Evolutionary conservation across 1,140 invertebrate genomes (phyloP).

Genomic region (Meloidogyne exigua): DNA sequence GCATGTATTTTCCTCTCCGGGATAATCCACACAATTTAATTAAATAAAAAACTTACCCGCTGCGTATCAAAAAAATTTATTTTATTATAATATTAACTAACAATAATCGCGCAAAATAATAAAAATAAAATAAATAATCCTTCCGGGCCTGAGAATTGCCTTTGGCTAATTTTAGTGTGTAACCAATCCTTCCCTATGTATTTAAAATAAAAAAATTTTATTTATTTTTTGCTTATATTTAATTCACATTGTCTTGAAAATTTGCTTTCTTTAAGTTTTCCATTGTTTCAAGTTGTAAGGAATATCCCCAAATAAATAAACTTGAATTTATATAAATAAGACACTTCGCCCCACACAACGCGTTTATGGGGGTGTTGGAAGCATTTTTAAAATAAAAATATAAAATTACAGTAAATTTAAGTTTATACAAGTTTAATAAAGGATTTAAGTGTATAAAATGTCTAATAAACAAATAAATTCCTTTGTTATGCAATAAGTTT

Average conservation of each 20-base stretch:
- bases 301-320: neutral
- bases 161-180: neutral
- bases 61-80: neutral
- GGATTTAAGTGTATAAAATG: neutral
- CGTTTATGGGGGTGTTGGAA: neutral
- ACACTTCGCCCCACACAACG: neutral
- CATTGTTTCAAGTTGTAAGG: neutral
- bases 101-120: neutral
- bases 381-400: neutral
- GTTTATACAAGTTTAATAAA: slow-evolving; percentile 3
- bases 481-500: neutral
- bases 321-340: neutral
- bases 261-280: neutral
- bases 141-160: neutral
- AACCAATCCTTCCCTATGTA: neutral
- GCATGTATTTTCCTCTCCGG: neutral
- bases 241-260: slow-evolving; percentile 2
- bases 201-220: neutral
- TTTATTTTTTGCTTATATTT: slow-evolving; percentile 1
- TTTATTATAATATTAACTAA: neutral
- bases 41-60: neutral
- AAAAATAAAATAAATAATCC: neutral
- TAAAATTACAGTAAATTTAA: neutral
- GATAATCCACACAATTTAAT: neutral
- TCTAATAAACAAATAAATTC: slow-evolving; percentile 3